These are phyloP conservation scores for Peromyscus nudipes DNA, from an alignment of 2,797 vertebrate genomes.

Conservation along the genomic window DNA sequence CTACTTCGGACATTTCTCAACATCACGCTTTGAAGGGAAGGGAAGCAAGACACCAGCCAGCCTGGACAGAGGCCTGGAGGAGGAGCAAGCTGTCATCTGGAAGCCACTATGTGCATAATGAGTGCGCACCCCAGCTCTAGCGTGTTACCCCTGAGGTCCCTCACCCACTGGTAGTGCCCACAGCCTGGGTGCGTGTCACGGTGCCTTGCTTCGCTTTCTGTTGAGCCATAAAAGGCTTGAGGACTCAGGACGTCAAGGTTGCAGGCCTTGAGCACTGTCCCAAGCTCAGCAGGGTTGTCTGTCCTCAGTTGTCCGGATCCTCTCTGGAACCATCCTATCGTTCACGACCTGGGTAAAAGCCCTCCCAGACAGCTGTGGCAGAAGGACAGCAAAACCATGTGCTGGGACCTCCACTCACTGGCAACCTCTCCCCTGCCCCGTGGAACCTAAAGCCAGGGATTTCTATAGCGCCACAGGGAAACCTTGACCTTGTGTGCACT, in stretches of 20 bases:
- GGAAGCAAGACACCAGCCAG: neutral
- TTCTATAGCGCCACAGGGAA: neutral
- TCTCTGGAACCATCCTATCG: neutral
- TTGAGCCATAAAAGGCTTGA: neutral
- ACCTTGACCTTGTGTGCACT: neutral
- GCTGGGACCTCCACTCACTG: neutral
- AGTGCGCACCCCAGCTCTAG: neutral
- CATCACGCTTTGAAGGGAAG: neutral
- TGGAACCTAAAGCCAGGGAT: neutral
- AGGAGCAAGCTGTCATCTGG: neutral
- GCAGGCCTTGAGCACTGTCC: neutral
- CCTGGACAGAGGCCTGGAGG: neutral
- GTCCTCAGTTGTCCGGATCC: neutral
- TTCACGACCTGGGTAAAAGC: neutral
- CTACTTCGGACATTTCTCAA: neutral
- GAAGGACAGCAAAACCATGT: rapidly evolving
- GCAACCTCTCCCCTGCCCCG: rapidly evolving
- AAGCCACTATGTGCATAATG: neutral
- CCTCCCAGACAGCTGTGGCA: neutral
- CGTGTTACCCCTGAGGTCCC: neutral
- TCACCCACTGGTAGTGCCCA: neutral
- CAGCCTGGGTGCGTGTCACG: rapidly evolving
- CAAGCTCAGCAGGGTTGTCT: neutral
- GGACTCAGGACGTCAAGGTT: neutral
- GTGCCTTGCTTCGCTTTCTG: neutral